These are phyloP conservation scores for Drosophila persimilis DNA, from an alignment of 1,140 invertebrate species.

Conservation along the genomic window DNA sequence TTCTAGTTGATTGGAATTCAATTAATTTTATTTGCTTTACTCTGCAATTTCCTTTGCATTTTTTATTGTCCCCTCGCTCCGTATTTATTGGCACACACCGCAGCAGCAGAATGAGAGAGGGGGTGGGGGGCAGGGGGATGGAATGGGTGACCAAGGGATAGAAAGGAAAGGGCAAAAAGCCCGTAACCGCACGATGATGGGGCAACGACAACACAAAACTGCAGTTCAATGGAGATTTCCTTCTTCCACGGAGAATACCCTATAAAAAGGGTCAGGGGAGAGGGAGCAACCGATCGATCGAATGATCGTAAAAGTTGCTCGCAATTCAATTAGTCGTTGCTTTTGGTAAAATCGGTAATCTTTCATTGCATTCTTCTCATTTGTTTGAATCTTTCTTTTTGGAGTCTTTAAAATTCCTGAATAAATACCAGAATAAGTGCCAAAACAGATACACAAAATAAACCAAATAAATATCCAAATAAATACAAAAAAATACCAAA, in stretches of 20 bases:
- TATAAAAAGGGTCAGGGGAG: neutral
- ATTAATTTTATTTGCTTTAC: conserved; percentile 83
- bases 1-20: conserved; percentile 82
- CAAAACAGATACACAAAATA: too few species aligned
- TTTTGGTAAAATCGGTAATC: too few species aligned
- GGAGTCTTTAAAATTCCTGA: too few species aligned
- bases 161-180: conserved; percentile 26
- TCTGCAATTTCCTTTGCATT: conserved; percentile 79
- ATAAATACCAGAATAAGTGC: too few species aligned
- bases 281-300: neutral
- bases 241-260: conserved; percentile 21
- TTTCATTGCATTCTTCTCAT: too few species aligned
- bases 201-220: conserved; percentile 41
- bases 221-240: conserved; percentile 65
- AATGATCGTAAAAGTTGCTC: too few species aligned
- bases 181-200: conserved; percentile 45
- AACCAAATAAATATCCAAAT: too few species aligned
- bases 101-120: conserved; percentile 31
- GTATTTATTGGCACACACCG: conserved; percentile 70
- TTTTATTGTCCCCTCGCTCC: conserved; percentile 66
- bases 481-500: too few species aligned
- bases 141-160: conserved; percentile 3
- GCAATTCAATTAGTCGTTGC: too few species aligned
- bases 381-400: too few species aligned
- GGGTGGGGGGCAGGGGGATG: too few species aligned